Base-by-base conservation (phyloP, 2,113 vertebrate genomes). In the Erinaceus europaeus region DNA sequence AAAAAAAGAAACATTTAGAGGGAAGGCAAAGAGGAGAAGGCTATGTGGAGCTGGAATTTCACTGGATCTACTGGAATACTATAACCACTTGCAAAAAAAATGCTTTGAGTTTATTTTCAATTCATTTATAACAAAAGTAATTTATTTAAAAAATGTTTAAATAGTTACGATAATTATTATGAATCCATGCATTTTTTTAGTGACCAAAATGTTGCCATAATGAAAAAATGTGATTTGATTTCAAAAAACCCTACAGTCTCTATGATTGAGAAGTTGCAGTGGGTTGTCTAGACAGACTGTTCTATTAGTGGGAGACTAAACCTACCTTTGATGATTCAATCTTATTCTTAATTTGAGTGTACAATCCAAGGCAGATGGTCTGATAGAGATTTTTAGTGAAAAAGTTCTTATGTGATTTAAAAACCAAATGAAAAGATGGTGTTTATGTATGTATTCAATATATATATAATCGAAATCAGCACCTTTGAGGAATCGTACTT, bases 401-500 rank as follows among this genome's bases (percentile, higher is more conserved):
- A 0, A 85, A 86, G 82, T 92, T 94, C 96, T 96, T 90, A 92
- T 90, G 57, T 46, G 1, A 94, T 38, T 92, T 93, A 87, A 92
- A 96, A 95, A 92, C 92, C 90, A 91, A 90, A 87, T 8, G 71
- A 93, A 94, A 68, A 87, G 69, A 29, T 91, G 86, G 93, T 90
- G 92, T 95, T 94, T 94, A 91, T 93, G 88, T 95, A 89, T 87
- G 0, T 88, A 65, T 86, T 72, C 85, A 96, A 90, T 95, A 89
- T 87, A 0, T 88, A 65, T 86, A 74, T 86, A 96, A 90, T 78
- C 94, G 95, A 91, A 93, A 50, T 86, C 86, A 92, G 91, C 90
- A 91, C 88, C 94, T 94, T 92, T 94, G 93, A 96, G 93, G 87
- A 96, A 87, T 93, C 91, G 84, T 89, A 86, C 86, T 65, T 89